phyloP scores from a whole-genome alignment of 1,140 invertebrate genomes.

The Solen grandis region DNA sequence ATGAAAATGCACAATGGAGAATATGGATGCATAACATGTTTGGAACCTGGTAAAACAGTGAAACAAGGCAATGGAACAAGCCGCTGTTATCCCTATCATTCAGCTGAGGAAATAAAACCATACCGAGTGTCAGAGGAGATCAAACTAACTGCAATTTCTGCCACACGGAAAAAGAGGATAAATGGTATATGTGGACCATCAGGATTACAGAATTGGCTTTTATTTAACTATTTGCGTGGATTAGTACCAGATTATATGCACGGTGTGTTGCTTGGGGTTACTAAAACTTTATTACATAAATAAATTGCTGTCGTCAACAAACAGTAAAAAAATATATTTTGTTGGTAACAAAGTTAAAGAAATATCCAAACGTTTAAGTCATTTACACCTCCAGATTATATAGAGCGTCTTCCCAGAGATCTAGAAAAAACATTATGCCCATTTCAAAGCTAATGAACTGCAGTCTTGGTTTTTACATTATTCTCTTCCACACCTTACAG shows the following conservation, averaged over 20 bases:
- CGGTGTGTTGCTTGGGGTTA: conserved; percentile 27
- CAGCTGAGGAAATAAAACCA: background rate
- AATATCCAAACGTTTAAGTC: background rate
- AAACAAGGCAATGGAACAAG: conserved; percentile 29
- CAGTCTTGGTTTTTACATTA: conserved; percentile 20
- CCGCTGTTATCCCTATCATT: conserved; percentile 26
- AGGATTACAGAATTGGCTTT: background rate
- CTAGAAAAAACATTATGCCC: conserved; percentile 36
- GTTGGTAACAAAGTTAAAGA: conserved; percentile 40
- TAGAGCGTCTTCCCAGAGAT: conserved; percentile 33
- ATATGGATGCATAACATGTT: conserved; percentile 40
- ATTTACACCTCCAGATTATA: conserved; percentile 14
- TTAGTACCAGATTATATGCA: conserved; percentile 48
- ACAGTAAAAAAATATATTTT: conserved; percentile 44
- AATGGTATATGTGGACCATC: background rate
- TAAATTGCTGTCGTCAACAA: conserved; percentile 31
- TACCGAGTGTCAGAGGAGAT: background rate
- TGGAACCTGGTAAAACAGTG: conserved; percentile 28
- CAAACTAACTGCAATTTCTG: background rate
- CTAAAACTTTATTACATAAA: conserved; percentile 20
- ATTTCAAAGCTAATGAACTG: conserved; percentile 33
- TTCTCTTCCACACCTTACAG: conserved; percentile 13
- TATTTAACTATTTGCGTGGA: background rate
- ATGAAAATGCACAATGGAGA: conserved; percentile 40
- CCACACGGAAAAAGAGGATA: background rate